Conservation (phyloP, 2,888 invertebrate species). For the Synergus umbraculus region DNA sequence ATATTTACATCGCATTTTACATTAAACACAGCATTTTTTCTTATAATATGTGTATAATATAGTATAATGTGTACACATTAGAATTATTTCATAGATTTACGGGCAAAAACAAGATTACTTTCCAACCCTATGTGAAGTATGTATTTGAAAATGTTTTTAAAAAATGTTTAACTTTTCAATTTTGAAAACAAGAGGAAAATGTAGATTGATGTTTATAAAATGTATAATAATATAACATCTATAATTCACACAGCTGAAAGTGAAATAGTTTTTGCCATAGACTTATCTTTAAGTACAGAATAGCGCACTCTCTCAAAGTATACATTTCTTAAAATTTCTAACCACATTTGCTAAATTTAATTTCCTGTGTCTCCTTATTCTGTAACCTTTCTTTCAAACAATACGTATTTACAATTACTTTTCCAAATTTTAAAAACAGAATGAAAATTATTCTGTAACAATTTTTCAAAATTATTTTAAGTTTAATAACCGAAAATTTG, state of each 20-base stretch:
- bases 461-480: not conserved
- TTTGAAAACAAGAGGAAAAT: too few relatives aligned
- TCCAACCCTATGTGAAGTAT: not conserved
- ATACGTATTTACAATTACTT: conserved; percentile 13
- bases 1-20: conserved; percentile 37
- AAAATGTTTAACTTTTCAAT: too few relatives aligned
- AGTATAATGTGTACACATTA: not conserved
- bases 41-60: conserved; percentile 8
- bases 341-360: not conserved
- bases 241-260: not conserved
- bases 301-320: not conserved
- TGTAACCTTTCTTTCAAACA: not conserved
- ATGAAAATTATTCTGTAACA: not conserved
- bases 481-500: not conserved
- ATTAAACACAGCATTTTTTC: conserved; percentile 23
- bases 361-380: not conserved
- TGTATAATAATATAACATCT: too few relatives aligned
- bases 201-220: too few relatives aligned
- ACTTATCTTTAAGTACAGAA: not conserved
- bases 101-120: not conserved
- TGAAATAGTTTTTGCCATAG: not conserved
- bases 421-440: not conserved
- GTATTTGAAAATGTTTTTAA: too few relatives aligned
- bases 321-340: not conserved
- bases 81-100: not conserved